A percentile compares a stretch with the other conserved stretches of the same genome.
Conservation (phyloP, 2,888 invertebrate genomes). For the Pseudolycoriella hygida region DNA sequence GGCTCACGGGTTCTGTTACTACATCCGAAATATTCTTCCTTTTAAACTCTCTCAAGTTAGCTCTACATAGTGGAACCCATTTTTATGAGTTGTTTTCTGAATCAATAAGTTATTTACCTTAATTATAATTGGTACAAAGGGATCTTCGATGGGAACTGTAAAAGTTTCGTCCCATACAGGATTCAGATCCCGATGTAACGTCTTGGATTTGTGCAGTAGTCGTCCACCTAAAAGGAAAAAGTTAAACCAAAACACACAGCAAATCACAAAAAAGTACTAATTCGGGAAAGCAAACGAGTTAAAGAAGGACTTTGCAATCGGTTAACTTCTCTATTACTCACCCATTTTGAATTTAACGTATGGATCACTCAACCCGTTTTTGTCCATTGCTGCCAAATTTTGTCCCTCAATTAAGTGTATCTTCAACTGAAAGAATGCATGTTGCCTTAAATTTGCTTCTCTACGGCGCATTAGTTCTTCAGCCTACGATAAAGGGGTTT, state of each 20-base stretch:
- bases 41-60: too few species aligned
- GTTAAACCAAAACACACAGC: too few species aligned
- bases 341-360: constrained; percentile 81
- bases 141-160: constrained; percentile 79
- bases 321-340: too few species aligned
- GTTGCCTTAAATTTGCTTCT: constrained; percentile 60
- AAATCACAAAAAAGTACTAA: too few species aligned
- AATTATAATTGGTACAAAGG: constrained; percentile 65
- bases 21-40: too few species aligned
- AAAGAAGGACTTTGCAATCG: too few species aligned
- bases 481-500: constrained; percentile 22
- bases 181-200: constrained; percentile 84
- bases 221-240: constrained; percentile 65
- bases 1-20: too few species aligned
- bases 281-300: too few species aligned
- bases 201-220: constrained; percentile 83
- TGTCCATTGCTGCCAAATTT: constrained; percentile 84
- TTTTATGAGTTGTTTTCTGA: neutral
- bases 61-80: too few species aligned
- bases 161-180: constrained; percentile 98
- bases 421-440: constrained; percentile 83
- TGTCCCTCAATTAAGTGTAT: constrained; percentile 75
- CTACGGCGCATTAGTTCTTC: constrained; percentile 53
- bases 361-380: constrained; percentile 93
- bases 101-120: constrained; percentile 41